Percentiles rank a stretch among this genome's conserved stretches.
Conservation (phyloP, 2,113 vertebrate genomes). For the Parus major region DNA sequence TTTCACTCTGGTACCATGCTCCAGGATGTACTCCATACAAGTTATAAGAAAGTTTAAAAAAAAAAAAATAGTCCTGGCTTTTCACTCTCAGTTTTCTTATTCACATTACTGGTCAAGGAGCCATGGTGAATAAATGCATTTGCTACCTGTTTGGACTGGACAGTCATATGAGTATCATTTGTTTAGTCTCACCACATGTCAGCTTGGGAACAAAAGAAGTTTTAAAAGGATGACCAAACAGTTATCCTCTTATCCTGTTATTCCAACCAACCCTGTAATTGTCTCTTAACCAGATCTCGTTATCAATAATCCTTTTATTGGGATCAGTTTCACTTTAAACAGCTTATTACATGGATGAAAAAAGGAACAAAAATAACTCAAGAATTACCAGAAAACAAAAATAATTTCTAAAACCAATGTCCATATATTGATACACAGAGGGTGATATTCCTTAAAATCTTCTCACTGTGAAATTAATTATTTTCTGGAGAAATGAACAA, state of each 20-base stretch:
- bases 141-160: neutral
- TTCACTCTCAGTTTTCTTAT: neutral
- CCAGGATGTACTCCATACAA: neutral
- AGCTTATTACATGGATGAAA: neutral
- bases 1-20: neutral
- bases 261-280: neutral
- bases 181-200: neutral
- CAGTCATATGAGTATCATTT: accelerated
- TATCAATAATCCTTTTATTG: slow-evolving; percentile 2
- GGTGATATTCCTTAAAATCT: neutral
- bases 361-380: neutral
- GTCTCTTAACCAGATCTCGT: neutral
- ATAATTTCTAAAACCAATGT: neutral
- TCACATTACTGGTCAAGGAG: neutral
- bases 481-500: neutral
- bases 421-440: neutral
- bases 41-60: neutral
- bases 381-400: neutral
- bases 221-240: neutral
- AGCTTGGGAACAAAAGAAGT: neutral
- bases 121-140: neutral
- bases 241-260: slow-evolving; percentile 1
- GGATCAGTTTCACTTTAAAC: neutral
- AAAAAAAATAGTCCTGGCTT: neutral
- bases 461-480: neutral